phyloP scores from a whole-genome alignment of 2,888 invertebrate species.

The Nymphalis urticae region DNA sequence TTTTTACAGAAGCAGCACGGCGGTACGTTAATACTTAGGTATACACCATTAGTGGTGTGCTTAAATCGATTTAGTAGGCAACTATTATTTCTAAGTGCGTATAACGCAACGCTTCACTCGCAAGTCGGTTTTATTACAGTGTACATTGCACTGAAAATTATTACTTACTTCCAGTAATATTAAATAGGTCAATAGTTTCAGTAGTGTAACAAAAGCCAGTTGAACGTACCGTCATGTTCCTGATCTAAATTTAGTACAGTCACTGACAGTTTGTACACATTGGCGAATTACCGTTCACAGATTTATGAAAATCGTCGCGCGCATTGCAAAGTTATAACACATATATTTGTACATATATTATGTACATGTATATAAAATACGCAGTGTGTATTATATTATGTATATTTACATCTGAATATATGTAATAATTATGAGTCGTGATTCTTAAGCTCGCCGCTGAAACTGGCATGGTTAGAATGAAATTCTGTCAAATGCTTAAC shows the following conservation, averaged over 20 bases:
- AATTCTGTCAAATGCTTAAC: too few species aligned
- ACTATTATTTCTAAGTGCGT: slow-evolving; percentile 15
- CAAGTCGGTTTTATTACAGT: slow-evolving; percentile 68
- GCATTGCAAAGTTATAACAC: not conserved
- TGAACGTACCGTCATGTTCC: slow-evolving; percentile 67
- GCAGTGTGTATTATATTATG: too few species aligned
- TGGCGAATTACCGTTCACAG: slow-evolving; percentile 7
- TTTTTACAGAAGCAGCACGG: slow-evolving; percentile 4
- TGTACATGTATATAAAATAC: too few species aligned
- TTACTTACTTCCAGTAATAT: slow-evolving; percentile 79
- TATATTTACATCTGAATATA: too few species aligned
- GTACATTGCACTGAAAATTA: slow-evolving; percentile 78
- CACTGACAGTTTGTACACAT: slow-evolving; percentile 35
- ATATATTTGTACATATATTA: too few species aligned
- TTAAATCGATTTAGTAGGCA: slow-evolving; percentile 15
- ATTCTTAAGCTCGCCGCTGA: too few species aligned
- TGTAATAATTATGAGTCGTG: too few species aligned
- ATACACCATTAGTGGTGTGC: slow-evolving; percentile 12
- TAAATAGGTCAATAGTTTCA: slow-evolving; percentile 82
- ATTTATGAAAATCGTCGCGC: not conserved
- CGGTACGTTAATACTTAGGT: slow-evolving; percentile 1
- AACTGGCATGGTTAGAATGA: too few species aligned
- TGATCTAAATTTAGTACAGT: slow-evolving; percentile 65
- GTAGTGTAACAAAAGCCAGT: slow-evolving; percentile 78
- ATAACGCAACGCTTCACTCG: slow-evolving; percentile 46